phyloP scores from a whole-genome alignment of 2,113 vertebrate species.

The Sinocyclocheilus rhinocerous region DNA sequence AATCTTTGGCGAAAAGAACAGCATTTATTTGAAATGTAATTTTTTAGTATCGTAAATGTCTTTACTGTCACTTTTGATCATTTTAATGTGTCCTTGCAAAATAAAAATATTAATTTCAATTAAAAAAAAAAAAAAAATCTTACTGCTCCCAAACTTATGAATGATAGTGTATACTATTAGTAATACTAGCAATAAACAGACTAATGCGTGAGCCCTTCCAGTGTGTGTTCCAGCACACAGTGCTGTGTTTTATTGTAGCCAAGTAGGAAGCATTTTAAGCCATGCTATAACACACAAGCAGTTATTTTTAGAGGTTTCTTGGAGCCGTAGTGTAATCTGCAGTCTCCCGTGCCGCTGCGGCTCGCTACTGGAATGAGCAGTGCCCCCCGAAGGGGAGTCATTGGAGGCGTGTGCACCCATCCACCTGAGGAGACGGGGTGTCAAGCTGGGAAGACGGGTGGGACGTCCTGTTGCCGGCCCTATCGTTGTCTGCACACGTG shows the following conservation, averaged over 20 bases:
- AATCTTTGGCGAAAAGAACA: neutral
- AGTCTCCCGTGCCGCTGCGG: conserved; percentile 37
- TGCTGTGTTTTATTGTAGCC: conserved; percentile 2
- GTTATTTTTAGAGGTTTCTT: conserved; percentile 58
- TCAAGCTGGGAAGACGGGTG: neutral
- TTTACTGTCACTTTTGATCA: too few species aligned
- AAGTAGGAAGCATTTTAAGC: neutral
- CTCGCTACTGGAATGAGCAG: conserved; percentile 52
- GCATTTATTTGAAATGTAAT: neutral
- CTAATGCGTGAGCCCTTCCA: neutral
- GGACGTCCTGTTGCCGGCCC: neutral
- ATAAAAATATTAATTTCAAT: too few species aligned
- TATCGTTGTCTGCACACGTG: neutral
- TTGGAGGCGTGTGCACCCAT: conserved; percentile 54
- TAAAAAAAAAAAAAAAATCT: too few species aligned
- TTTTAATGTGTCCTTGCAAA: too few species aligned
- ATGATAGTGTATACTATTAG: neutral
- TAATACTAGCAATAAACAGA: neutral
- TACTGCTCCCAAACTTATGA: neutral
- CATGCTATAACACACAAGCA: neutral
- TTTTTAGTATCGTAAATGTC: too few species aligned
- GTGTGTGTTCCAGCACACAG: neutral
- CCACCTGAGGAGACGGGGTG: conserved; percentile 47
- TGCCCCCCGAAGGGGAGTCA: conserved; percentile 57
- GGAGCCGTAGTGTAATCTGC: conserved; percentile 39